phyloP scores from a whole-genome alignment of 1,140 invertebrate genomes.

The Pseudomyrmex dendroicus region DNA sequence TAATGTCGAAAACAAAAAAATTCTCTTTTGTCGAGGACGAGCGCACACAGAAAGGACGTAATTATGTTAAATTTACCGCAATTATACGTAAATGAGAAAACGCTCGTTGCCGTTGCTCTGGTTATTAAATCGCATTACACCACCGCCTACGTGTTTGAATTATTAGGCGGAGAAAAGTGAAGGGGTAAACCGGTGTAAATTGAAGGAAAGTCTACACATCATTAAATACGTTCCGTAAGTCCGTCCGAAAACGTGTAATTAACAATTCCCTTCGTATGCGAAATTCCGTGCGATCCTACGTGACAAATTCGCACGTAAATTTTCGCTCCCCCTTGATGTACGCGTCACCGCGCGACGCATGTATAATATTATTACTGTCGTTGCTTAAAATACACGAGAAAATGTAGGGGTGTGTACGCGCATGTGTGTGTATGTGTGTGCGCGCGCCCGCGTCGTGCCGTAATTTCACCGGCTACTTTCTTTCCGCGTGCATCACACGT shows the following conservation, averaged over 20 bases:
- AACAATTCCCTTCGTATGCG: not conserved
- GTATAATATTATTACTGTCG: constrained; percentile 21
- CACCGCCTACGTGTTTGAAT: constrained; percentile 8
- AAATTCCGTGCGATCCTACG: not conserved
- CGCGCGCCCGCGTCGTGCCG: not conserved
- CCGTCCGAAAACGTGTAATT: constrained; percentile 21
- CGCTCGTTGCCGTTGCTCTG: constrained; percentile 25
- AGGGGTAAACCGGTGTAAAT: constrained; percentile 15
- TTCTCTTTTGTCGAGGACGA: constrained; percentile 42
- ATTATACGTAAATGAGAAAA: constrained; percentile 64
- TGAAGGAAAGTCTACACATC: constrained; percentile 30
- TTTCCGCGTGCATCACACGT: constrained; percentile 64
- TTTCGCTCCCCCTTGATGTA: not conserved
- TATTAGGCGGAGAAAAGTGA: constrained; percentile 34
- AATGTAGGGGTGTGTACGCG: not conserved
- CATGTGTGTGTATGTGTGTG: too few species aligned
- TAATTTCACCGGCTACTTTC: constrained; percentile 68
- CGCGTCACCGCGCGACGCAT: not conserved
- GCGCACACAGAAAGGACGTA: constrained; percentile 7
- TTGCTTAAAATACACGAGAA: constrained; percentile 39
- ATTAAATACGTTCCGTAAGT: constrained; percentile 38
- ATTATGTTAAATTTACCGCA: constrained; percentile 38
- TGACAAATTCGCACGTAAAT: not conserved
- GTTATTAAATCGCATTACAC: constrained; percentile 57
- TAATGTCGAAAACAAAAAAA: constrained; percentile 32